Base-by-base conservation (phyloP, 1,140 invertebrate genomes). In the Drosophila burlai region DNA sequence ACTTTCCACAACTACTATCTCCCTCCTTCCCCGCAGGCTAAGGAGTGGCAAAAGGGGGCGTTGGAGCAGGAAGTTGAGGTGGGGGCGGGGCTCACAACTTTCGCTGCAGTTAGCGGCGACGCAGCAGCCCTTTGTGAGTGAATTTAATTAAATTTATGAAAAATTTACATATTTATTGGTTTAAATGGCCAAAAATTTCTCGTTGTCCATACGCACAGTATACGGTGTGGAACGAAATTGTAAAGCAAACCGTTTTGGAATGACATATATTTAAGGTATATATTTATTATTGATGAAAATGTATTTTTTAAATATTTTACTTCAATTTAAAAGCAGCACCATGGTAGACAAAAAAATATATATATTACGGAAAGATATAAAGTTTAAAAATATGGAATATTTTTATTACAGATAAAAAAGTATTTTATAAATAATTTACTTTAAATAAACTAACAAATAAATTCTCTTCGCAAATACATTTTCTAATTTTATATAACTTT, bases 71-170 rank as follows among this genome's bases (percentile, higher is more conserved):
- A 24, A 31, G 34, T 13, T 21, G 3, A n/a, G n/a, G 45, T 31
- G 21, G 24, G 21, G 34, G 38, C 16, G 31, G 72, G 38, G 29
- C 31, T 0, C 42, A 55, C 63, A 84, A 84, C 83, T 87, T 87
- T 87, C 83, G 76, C 45, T 78, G 77, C 58, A 60, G 62, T 63
- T 52, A 71, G 67, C 45, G 61, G 69, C 46, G 38, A 76, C 49
- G 55, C 60, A 49, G 52, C 72, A 55, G 52, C 72, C 64, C 72
- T 76, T 83, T 87, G 83, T 89, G 81, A 73, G 81, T 84, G 84
- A 89, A 89, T 89, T 87, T 87, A 87, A 87, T 89, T 89, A 87
- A 89, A 90, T 89, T 89, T 89, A 81, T 90, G 85, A 89, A 89
- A 89, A 89, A 89, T 89, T 89, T 89, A 89, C 84, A 89, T 89